These are phyloP conservation scores for Sanderia malayensis DNA, from an alignment of 30 jellyfish, hydroid and myxozoan genomes.

Conservation along the genomic window DNA sequence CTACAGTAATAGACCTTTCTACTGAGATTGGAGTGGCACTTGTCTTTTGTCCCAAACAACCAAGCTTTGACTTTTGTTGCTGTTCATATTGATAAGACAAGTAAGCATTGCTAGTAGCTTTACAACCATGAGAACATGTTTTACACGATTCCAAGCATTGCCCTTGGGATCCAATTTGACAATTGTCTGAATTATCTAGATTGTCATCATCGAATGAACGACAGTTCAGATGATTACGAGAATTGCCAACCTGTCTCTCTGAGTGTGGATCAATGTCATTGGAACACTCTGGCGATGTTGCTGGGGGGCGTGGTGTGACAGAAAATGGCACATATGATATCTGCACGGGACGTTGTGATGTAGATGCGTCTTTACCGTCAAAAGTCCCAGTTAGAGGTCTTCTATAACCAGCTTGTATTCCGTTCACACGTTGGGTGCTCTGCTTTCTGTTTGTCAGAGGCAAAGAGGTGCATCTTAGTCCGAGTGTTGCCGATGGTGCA, in stretches of 20 bases:
- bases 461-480: slow-evolving; percentile 26
- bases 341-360: too few species aligned
- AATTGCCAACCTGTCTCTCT: too few species aligned
- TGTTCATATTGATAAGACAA: neutral
- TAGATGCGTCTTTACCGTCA: too few species aligned
- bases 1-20: neutral
- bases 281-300: neutral
- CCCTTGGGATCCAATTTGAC: too few species aligned
- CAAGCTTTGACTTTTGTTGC: neutral
- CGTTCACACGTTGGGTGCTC: neutral
- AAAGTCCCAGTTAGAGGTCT: too few species aligned
- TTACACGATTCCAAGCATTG: too few species aligned
- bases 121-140: too few species aligned
- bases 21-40: neutral
- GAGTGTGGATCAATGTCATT: neutral
- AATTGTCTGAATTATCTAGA: neutral
- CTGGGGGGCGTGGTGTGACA: neutral
- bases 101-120: neutral
- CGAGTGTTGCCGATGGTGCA: neutral
- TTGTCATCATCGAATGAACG: neutral
- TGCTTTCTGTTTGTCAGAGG: slow-evolving; percentile 13
- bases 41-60: neutral
- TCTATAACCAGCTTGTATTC: too few species aligned
- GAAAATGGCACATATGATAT: too few species aligned
- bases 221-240: too few species aligned